Evolutionary conservation across 2,797 vertebrate species (phyloP).

Genomic region (Sebastes nivosus): DNA sequence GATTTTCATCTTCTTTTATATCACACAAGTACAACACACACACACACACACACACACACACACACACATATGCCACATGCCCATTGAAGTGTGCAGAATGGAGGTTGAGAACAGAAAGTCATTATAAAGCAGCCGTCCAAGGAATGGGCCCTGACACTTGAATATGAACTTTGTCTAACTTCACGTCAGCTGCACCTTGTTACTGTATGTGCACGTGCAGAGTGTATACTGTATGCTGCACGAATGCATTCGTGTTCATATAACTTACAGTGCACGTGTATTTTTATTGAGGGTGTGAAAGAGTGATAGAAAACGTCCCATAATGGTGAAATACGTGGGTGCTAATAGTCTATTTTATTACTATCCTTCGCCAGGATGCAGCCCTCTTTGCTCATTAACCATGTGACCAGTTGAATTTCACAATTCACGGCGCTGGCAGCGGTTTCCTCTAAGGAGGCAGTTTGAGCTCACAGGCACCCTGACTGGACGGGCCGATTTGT

Average conservation of each 20-base stretch:
- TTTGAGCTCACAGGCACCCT: conserved; percentile 23
- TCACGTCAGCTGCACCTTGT: conserved; percentile 35
- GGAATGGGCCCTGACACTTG: conserved; percentile 50
- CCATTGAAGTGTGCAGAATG: conserved; percentile 61
- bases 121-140: conserved; percentile 53
- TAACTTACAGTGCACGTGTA: not conserved
- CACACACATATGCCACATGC: conserved; percentile 6
- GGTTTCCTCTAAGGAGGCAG: conserved; percentile 39
- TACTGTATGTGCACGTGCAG: not conserved
- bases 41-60: not conserved
- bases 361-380: conserved; percentile 8
- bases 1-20: conserved; percentile 39
- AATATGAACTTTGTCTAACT: conserved; percentile 67
- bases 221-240: not conserved
- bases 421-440: conserved; percentile 31
- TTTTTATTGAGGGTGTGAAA: not conserved
- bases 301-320: not conserved
- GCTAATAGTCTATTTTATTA: conserved; percentile 37
- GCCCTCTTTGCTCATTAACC: conserved; percentile 48
- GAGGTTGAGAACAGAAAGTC: conserved; percentile 67
- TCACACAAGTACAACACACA: conserved; percentile 4
- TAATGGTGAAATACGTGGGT: conserved; percentile 15
- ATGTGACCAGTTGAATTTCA: conserved; percentile 54
- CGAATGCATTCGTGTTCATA: not conserved
- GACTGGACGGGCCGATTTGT: conserved; percentile 20